Evolutionary conservation across 2,797 vertebrate genomes (phyloP).

Genomic region (Chiroxiphia lanceolata): DNA sequence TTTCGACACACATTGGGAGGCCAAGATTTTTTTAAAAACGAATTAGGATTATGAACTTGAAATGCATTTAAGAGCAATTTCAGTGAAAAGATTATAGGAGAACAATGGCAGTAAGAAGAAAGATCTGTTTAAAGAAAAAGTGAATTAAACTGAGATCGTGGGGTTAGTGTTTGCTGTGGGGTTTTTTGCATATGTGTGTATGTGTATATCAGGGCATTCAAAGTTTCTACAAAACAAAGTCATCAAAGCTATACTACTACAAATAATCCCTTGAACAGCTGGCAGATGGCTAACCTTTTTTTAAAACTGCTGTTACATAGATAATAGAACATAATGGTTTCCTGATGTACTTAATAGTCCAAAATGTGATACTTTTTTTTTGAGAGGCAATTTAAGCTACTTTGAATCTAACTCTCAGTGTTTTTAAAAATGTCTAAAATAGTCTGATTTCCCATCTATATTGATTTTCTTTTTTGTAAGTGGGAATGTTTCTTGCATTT

Average conservation of each 20-base stretch:
- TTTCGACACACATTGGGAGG: background rate
- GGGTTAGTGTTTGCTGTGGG: background rate
- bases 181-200: background rate
- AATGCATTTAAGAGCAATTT: background rate
- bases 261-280: background rate
- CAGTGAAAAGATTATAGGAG: background rate
- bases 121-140: background rate
- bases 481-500: background rate
- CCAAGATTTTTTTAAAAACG: background rate
- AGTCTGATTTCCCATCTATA: background rate
- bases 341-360: background rate
- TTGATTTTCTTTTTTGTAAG: background rate
- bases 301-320: background rate
- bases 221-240: background rate
- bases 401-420: background rate
- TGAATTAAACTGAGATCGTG: background rate
- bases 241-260: background rate
- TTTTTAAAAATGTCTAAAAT: background rate
- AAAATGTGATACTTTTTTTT: background rate
- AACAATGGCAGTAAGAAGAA: background rate
- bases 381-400: background rate
- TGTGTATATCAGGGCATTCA: background rate
- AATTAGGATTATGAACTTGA: background rate
- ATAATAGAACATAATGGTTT: background rate
- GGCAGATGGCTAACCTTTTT: background rate